Percentiles rank a stretch among this genome's conserved stretches.
These are phyloP conservation scores for Poecile atricapillus DNA, from an alignment of 2,113 vertebrate species.

Conservation along the genomic window DNA sequence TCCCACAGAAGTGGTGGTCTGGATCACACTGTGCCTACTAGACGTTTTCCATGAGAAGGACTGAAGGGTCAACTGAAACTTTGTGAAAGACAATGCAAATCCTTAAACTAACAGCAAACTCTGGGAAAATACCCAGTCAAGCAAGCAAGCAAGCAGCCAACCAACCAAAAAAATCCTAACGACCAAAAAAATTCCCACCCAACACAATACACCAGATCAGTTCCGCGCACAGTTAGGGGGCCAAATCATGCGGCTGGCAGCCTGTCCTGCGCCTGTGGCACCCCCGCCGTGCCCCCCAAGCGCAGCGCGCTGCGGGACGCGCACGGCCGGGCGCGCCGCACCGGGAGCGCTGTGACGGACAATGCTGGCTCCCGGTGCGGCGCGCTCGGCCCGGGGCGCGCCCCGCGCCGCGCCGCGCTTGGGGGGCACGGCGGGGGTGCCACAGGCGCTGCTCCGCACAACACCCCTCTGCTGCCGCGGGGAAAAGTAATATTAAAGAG, in stretches of 20 bases:
- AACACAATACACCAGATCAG: not conserved
- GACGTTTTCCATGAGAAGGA: not conserved
- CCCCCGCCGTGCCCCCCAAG: too few species aligned
- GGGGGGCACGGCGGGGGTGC: not conserved
- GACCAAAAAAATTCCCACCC: not conserved
- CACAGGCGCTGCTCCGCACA: accelerated
- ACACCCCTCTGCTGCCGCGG: accelerated
- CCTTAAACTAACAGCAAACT: not conserved
- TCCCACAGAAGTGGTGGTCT: not conserved
- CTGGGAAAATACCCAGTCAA: not conserved
- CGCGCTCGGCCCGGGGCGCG: not conserved
- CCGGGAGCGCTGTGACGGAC: not conserved
- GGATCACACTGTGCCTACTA: not conserved
- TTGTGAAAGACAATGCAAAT: not conserved
- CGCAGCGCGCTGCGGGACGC: too few species aligned
- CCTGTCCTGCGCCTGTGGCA: not conserved
- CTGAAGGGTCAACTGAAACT: not conserved
- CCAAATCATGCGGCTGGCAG: not conserved
- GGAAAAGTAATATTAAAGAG: accelerated
- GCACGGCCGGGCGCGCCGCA: too few species aligned
- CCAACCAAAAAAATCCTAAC: not conserved
- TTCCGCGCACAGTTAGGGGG: accelerated
- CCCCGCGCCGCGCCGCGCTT: not conserved
- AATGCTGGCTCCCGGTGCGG: not conserved
- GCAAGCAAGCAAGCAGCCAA: not conserved